Evolutionary conservation across 2,113 vertebrate genomes (phyloP).

Genomic region (Prietella phreatophila): DNA sequence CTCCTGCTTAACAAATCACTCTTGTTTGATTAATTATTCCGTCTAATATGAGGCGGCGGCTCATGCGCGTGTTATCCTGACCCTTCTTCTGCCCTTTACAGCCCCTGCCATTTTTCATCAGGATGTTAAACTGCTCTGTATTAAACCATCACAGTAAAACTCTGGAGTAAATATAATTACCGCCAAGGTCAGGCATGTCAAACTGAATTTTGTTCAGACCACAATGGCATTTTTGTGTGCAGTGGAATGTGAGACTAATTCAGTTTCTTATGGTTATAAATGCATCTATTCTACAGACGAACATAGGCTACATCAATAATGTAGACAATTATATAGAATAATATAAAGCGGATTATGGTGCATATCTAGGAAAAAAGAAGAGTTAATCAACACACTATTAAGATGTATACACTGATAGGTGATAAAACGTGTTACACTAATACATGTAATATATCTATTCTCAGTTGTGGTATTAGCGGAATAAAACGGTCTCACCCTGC

Average conservation of each 20-base stretch:
- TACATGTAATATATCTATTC: not conserved
- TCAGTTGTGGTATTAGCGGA: not conserved
- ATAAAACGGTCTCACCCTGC: not conserved
- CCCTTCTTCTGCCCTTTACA: slow-evolving; percentile 1
- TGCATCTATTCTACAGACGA: not conserved
- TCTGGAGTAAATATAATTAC: not conserved
- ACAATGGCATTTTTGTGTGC: not conserved
- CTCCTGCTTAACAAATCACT: slow-evolving; percentile 35
- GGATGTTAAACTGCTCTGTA: not conserved
- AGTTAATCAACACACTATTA: not conserved
- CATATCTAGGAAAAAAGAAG: not conserved
- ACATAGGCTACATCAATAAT: not conserved
- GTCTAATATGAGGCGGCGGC: slow-evolving; percentile 21
- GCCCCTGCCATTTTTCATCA: not conserved
- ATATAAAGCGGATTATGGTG: not conserved
- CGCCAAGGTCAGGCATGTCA: not conserved
- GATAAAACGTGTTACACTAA: not conserved
- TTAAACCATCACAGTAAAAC: not conserved
- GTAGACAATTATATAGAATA: too few species aligned
- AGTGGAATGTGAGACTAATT: not conserved
- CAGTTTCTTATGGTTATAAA: not conserved
- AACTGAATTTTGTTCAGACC: not conserved
- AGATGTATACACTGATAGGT: not conserved
- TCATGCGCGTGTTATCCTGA: not conserved
- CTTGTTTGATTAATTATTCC: slow-evolving; percentile 31